Base-by-base conservation (phyloP, 1,140 invertebrate genomes). In the Phymorhynchus buccinoides region DNA sequence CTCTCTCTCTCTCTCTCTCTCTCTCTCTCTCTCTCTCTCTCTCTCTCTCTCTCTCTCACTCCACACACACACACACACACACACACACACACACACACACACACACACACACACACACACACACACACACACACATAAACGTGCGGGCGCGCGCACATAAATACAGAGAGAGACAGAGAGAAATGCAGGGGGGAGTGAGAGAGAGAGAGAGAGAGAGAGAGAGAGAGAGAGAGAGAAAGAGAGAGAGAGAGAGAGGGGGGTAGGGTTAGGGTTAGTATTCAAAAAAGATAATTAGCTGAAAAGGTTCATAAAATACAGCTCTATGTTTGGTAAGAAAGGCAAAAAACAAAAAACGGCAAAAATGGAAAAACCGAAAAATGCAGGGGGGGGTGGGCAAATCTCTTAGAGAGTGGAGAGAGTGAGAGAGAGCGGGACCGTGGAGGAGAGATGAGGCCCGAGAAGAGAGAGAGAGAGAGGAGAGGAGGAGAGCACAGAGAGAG, bases 41-140 rank as follows among this genome's bases (percentile, higher is more conserved):
- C 48, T 52, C 48, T 52, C 48, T 52, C 48, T 52, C 48, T 52
- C 48, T 52, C 48, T 52, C 48, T 52, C 48, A 52, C 48, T 12
- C 48, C n/a, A n/a, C n/a, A n/a, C n/a, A n/a, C 7, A 16, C n/a
- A 16, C 22, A 14, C 0, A 66, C 27, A 22, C 62, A 66, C 62
- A 66, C 62, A 30, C 62, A 66, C 62, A 30, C 62, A 66, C 62
- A 22, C 48, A 52, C 48, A 52, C 48, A 52, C 48, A 52, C 48
- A 66, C 62, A 66, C 62, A 66, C 62, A 66, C 62, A 66, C 62
- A 66, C 62, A 66, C 62, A 66, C 62, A 66, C 62, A 66, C 62
- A 66, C 62, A 66, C 62, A 2, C 62, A 66, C 62, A 66, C 62
- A 66, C 62, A 2, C 62, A 66, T 4, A 6, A n/a, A 66, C 9